Evolutionary conservation across 1,140 invertebrate genomes (phyloP).

Genomic region (Portunus trituberculatus): DNA sequence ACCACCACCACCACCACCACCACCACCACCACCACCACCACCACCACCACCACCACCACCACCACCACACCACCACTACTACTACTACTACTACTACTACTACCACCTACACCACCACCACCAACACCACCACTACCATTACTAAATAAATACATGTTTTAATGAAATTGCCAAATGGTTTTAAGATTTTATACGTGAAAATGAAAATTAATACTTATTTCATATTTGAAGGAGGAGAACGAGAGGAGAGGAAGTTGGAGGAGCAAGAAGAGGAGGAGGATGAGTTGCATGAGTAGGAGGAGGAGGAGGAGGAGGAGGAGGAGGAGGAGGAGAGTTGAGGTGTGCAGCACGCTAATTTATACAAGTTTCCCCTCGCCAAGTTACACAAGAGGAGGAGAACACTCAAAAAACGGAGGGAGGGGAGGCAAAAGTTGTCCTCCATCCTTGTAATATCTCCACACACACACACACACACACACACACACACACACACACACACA

Average conservation of each 20-base stretch:
- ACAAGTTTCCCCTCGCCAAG: background rate
- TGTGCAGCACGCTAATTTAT: background rate
- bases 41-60: too few species aligned
- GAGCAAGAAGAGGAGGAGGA: background rate
- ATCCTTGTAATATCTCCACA: background rate
- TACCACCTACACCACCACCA: too few species aligned
- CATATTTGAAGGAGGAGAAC: background rate
- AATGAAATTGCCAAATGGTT: too few species aligned
- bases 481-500: conserved; percentile 34
- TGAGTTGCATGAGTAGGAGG: background rate
- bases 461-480: conserved; percentile 41
- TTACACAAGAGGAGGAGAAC: background rate
- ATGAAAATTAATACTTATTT: too few species aligned
- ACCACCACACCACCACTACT: too few species aligned
- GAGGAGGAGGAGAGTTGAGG: background rate
- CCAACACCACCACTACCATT: too few species aligned
- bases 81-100: too few species aligned
- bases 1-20: too few species aligned
- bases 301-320: background rate
- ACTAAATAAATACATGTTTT: too few species aligned
- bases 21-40: too few species aligned
- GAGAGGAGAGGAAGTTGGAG: background rate
- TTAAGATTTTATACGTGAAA: too few species aligned
- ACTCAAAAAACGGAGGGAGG: background rate
- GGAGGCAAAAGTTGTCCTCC: background rate